Conservation (phyloP, 2,113 vertebrate genomes). For the Dicrurus megarhynchus region DNA sequence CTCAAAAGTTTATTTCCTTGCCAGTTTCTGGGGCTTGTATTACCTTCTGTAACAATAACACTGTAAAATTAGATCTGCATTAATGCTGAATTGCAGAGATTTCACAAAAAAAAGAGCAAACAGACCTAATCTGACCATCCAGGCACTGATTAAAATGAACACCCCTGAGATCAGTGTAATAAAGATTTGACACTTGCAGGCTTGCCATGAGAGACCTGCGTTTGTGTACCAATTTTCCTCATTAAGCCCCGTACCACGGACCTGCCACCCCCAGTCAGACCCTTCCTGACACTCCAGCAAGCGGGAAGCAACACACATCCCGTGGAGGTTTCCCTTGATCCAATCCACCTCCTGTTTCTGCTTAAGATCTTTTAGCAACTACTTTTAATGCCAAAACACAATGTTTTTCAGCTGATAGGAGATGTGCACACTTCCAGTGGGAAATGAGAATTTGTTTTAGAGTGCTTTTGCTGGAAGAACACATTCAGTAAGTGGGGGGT, state of each 20-base stretch:
- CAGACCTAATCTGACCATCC: background rate
- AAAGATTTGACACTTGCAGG: background rate
- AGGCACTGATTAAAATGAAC: background rate
- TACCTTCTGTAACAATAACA: background rate
- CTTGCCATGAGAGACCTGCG: background rate
- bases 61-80: constrained; percentile 13
- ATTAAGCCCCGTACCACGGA: background rate
- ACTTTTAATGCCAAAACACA: background rate
- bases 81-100: background rate
- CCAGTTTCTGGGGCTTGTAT: background rate
- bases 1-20: constrained; percentile 13
- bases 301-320: background rate
- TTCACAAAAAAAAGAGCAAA: background rate
- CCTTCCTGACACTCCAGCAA: background rate
- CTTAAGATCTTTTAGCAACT: background rate
- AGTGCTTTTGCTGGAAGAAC: background rate
- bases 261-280: background rate
- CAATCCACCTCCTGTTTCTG: background rate
- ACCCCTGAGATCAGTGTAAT: background rate
- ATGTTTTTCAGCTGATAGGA: background rate
- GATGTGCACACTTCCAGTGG: background rate
- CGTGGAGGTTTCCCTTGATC: background rate
- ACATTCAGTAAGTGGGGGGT: background rate
- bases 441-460: background rate
- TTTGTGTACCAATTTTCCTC: background rate